Evolutionary conservation across 2,888 invertebrate species (phyloP), one percentile per base, ranked within the genome.

Genomic region (Pilophorus perplexus): DNA sequence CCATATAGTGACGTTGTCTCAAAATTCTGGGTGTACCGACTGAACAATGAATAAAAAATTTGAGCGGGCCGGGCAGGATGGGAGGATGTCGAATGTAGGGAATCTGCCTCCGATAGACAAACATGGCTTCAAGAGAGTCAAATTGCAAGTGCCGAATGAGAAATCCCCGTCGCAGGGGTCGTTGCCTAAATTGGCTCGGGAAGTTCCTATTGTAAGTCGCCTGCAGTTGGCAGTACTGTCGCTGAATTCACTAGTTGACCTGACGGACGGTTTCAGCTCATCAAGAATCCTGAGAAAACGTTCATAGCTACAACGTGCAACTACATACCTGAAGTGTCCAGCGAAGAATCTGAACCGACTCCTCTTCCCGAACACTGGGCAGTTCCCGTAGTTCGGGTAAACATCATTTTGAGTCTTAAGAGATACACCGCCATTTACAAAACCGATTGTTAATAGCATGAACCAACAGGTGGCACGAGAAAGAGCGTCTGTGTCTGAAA

Each of bases 201-300:
- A 33, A 33, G 20, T 54, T 1, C 54, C 54, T 2, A 33, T 54
- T 28, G 54, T 54, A 54, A 54, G 54, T n/a, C n/a, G n/a, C n/a
- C n/a, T n/a, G n/a, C n/a, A n/a, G n/a, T n/a, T n/a, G n/a, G n/a
- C n/a, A n/a, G n/a, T n/a, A n/a, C n/a, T n/a, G n/a, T n/a, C n/a
- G n/a, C n/a, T n/a, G n/a, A n/a, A n/a, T n/a, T n/a, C n/a, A n/a
- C 42, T 4, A n/a, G 42, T 42, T 6, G 8, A 42, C 14, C 6
- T 8, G 48, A 18, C 20, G 4, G 8, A 10, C 3, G 10, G 14
- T 38, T 55, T 2, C 37, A 59, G 59, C 16, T 59, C 18, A 42
- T 59, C 16, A 22, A 14, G 27, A 59, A 59, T 10, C 59, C 59
- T 2, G 42, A 59, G 16, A 16, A 8, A 3, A 6, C 10, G 22